Evolutionary conservation across 2,888 invertebrate genomes (phyloP).

Genomic region (Macrophya alboannulata): DNA sequence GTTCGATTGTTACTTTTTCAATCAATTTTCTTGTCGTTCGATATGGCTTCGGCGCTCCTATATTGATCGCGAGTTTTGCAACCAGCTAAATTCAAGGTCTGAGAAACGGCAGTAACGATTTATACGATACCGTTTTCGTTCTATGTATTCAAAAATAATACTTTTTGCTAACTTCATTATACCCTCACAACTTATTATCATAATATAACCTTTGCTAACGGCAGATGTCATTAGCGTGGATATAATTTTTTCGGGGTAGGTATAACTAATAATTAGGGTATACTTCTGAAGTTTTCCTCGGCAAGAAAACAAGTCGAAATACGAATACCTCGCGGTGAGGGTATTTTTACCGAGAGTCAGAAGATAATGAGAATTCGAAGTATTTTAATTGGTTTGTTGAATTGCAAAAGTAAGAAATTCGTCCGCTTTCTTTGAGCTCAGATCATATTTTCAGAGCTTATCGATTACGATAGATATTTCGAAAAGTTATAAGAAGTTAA

Average conservation of each 20-base stretch:
- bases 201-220: slow-evolving; percentile 6
- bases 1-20: slow-evolving; percentile 24
- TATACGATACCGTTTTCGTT: background rate
- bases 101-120: background rate
- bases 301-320: background rate
- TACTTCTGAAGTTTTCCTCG: background rate
- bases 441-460: background rate
- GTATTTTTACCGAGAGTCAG: too few relatives aligned
- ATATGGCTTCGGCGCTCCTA: background rate
- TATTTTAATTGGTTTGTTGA: background rate
- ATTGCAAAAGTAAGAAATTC: background rate
- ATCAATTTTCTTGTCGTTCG: slow-evolving; percentile 5
- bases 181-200: background rate
- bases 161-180: background rate
- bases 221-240: slow-evolving; percentile 1
- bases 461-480: background rate
- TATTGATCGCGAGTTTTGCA: background rate
- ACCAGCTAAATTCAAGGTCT: background rate
- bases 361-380: background rate
- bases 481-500: background rate
- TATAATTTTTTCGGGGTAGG: background rate
- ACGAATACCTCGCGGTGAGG: background rate
- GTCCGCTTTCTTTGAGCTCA: background rate
- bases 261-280: background rate
- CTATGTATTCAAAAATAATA: background rate